Percentiles rank a stretch among this genome's conserved stretches.
Evolutionary conservation across 1,140 invertebrate species (phyloP).

Genomic region (Brachionus paranguensis): DNA sequence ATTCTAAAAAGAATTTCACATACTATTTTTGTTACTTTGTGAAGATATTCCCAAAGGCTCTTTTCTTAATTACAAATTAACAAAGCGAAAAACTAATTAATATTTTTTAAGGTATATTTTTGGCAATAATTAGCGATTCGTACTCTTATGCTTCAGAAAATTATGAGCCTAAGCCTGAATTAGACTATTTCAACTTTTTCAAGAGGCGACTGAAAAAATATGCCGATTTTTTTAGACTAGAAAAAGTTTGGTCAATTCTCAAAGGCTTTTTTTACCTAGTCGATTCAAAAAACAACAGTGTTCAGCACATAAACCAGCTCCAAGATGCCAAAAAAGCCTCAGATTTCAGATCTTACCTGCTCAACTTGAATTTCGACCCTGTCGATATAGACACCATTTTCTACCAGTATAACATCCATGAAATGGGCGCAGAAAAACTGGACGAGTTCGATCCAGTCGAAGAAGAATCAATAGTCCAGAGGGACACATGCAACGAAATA

Average conservation of each 20-base stretch:
- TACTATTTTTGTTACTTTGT: too few species aligned
- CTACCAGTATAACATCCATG: background rate
- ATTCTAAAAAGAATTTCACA: too few species aligned
- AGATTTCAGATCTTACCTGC: background rate
- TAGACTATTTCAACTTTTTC: background rate
- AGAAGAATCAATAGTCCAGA: background rate
- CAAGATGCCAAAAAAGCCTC: background rate
- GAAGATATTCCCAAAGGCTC: too few species aligned
- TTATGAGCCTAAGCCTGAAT: background rate
- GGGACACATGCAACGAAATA: background rate
- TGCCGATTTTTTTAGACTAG: background rate
- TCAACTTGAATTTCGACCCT: background rate
- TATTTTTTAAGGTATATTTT: background rate
- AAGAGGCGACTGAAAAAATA: background rate
- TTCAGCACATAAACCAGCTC: background rate
- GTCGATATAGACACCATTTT: constrained; percentile 1
- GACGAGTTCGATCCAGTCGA: background rate
- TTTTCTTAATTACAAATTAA: too few species aligned
- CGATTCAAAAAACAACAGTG: background rate
- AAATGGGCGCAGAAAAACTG: background rate
- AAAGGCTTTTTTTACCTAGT: background rate
- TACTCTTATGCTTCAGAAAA: background rate
- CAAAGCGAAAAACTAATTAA: background rate
- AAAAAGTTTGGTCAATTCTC: background rate
- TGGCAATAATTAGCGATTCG: constrained; percentile 18